These are phyloP conservation scores for Xenopus petersii DNA, from an alignment of 2,797 vertebrate species.

Conservation along the genomic window DNA sequence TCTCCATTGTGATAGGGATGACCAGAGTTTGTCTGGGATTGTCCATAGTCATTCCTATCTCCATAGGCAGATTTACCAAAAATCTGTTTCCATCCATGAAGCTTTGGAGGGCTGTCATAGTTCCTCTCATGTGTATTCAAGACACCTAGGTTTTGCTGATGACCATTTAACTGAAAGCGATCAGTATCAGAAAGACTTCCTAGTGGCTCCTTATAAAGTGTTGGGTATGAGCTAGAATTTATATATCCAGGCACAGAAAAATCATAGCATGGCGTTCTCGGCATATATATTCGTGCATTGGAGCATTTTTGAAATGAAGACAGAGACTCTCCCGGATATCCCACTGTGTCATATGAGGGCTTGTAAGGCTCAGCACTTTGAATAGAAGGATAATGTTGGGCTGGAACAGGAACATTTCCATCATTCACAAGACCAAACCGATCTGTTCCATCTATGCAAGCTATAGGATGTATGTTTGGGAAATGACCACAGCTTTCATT, in stretches of 20 bases:
- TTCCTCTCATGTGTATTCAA: conserved; percentile 53
- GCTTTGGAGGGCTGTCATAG: conserved; percentile 62
- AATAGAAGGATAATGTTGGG: conserved; percentile 73
- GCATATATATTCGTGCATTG: conserved; percentile 76
- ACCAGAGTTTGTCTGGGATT: conserved; percentile 56
- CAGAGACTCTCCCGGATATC: conserved; percentile 68
- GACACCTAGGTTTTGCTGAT: conserved; percentile 64
- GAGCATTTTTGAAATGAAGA: conserved; percentile 73
- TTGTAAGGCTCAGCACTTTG: conserved; percentile 76
- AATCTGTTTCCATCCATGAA: conserved; percentile 73
- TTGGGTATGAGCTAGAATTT: conserved; percentile 67
- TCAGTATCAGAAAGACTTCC: conserved; percentile 63
- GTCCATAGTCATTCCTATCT: conserved; percentile 66
- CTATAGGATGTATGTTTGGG: conserved; percentile 63
- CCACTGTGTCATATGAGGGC: conserved; percentile 67
- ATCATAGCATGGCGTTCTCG: conserved; percentile 76
- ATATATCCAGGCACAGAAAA: conserved; percentile 75
- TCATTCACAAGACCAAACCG: conserved; percentile 71
- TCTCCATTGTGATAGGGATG: conserved; percentile 76
- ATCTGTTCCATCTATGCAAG: conserved; percentile 73
- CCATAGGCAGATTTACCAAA: conserved; percentile 67
- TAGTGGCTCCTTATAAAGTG: conserved; percentile 71
- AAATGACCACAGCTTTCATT: conserved; percentile 62
- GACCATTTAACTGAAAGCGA: conserved; percentile 58
- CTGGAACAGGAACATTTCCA: conserved; percentile 63